Evolutionary conservation across 2,113 vertebrate species (phyloP), one percentile per base, ranked within the genome.

Genomic region (Panthera leo): DNA sequence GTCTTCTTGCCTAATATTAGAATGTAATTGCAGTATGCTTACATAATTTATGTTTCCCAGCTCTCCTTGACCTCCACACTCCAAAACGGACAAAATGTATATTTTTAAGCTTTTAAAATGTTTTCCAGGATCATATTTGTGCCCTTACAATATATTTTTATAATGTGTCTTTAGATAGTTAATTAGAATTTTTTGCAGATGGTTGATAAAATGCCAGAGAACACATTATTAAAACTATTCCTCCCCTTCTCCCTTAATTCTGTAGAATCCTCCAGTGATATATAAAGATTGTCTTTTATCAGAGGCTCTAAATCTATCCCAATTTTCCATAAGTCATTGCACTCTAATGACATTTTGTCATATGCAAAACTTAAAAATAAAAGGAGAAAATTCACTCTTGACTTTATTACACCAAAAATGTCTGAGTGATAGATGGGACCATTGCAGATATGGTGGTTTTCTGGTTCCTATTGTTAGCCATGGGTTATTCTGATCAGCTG

Each of bases 311-410:
- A 67, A 85, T 93, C 91, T 96, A 85, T 97, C 94, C 94, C 89
- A 96, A 93, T 97, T 97, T 98, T 89, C 93, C 87, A 87, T 84
- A 96, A 97, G 91, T 97, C 93, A 97, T 65, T 73, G 71, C 95
- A 89, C 70, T 98, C 95, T 98, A 98, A 98, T 89, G 78, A 97
- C 97, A 97, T 86, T 90, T 91, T 98, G 95, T 96, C 84, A 98
- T 80, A 93, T 87, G 91, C 42, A 89, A 98, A 96, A 76, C 95
- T 97, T 97, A 95, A 97, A 92, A 96, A 89, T 83, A 91, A 91
- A 82, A 96, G 93, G 96, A 96, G 90, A 90, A 88, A 92, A 95
- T 97, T 97, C 88, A 71, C 89, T 92, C 92, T 85, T 97, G 61
- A 94, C 90, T 98, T 97, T 96, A 94, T 97, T 97, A 39, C 85